Evolutionary conservation across 2,113 vertebrate genomes (phyloP), one percentile per base, ranked within the genome.

Genomic region (Pogonocichla stellata): DNA sequence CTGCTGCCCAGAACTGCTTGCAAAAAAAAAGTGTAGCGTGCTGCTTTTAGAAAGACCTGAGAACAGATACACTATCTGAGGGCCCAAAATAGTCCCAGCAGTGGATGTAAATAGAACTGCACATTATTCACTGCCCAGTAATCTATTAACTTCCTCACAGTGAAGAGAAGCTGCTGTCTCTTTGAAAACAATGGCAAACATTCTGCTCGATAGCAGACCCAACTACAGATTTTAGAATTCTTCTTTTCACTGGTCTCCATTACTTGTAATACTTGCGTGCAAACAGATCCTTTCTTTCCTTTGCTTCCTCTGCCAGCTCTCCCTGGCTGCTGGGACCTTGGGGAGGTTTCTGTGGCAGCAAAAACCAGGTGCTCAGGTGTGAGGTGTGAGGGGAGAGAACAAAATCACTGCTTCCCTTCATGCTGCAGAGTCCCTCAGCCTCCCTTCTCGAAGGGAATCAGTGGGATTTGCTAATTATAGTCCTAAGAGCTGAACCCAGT

Each of bases 121-220:
- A 88, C 58, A 24, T 93, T 67, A 74, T 86, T 91, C 65, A 73
- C 71, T 94, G 90, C 64, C 85, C 81, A 42, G 78, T 81, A 95
- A 91, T 85, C 91, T 89, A 45, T 93, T 91, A 89, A 72, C 72
- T 86, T 92, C 69, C 81, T 90, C 88, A 73, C 77, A 29, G 86
- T 18, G 64, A 71, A 62, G 40, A 90, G n/a, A 65, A 90, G 48
- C 82, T 74, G 38, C 64, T 90, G 48, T 83, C 42, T 92, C 17
- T 45, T n/a, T 77, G 88, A 87, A 93, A 95, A 89, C 69, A 89
- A 16, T n/a, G 57, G 33, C 54, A 91, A 86, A 62, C 65, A 36
- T 50, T 70, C 74, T 9, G 1, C 24, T 62, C 3, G 0, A 13
- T 19, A 82, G 33, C 56, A 57, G 26, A 62, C 26, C 25, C 71